phyloP scores from a whole-genome alignment of 1,140 invertebrate species.

The Sitophilus oryzae region DNA sequence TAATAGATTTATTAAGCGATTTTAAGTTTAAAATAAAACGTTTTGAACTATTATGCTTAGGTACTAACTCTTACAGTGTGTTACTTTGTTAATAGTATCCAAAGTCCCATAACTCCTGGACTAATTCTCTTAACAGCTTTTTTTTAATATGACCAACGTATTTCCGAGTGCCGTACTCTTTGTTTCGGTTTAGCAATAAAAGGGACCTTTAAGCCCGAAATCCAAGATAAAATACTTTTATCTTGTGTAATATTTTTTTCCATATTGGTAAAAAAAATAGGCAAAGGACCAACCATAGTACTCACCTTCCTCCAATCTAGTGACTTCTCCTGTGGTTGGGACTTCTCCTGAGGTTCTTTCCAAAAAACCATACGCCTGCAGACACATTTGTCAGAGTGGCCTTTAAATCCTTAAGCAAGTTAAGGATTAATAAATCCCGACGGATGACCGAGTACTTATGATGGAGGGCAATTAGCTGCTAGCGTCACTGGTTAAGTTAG shows the following conservation, averaged over 20 bases:
- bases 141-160: no score
- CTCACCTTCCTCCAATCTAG: background rate
- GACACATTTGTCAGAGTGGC: conserved; percentile 2
- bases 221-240: conserved; percentile 6
- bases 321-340: background rate
- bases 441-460: background rate
- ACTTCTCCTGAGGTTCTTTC: conserved; percentile 1
- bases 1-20: no score
- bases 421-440: no score
- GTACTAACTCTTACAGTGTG: background rate
- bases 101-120: background rate
- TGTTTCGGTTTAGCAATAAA: background rate
- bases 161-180: no score
- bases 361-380: conserved; percentile 10
- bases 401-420: conserved; percentile 6
- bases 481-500: background rate
- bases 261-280: conserved; percentile 1
- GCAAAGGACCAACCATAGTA: background rate
- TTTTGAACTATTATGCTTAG: background rate
- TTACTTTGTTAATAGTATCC: background rate
- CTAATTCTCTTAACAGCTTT: background rate
- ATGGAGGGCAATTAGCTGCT: no score
- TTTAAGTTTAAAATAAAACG: no score
- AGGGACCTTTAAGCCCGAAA: background rate
- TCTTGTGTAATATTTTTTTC: conserved; percentile 4